Evolutionary conservation across 2,888 invertebrate genomes (phyloP).

Genomic region (Macaria notata): DNA sequence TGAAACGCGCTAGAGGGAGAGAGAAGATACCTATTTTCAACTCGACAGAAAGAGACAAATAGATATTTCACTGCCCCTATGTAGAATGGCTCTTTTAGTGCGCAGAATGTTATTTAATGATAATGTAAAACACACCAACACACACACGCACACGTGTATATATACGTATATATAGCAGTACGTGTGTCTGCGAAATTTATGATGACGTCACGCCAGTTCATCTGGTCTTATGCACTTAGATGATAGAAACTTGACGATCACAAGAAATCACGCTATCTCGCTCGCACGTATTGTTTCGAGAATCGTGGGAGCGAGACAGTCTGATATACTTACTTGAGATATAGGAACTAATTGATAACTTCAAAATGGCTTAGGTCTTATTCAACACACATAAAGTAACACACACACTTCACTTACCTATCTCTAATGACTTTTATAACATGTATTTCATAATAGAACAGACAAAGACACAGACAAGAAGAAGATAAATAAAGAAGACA

Average conservation of each 20-base stretch:
- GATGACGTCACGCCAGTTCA: slow-evolving; percentile 36
- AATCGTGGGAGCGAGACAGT: not conserved
- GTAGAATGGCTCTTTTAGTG: slow-evolving; percentile 32
- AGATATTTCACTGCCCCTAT: slow-evolving; percentile 13
- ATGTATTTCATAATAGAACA: not conserved
- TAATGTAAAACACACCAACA: slow-evolving; percentile 53
- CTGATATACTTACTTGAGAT: not conserved
- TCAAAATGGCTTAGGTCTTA: too few relatives aligned
- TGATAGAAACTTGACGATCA: slow-evolving; percentile 1
- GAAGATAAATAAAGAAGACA: not conserved
- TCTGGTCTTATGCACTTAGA: slow-evolving; percentile 30
- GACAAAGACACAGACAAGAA: not conserved
- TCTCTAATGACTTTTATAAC: not conserved
- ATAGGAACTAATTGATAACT: not conserved
- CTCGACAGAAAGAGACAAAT: slow-evolving; percentile 19
- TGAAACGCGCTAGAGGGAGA: slow-evolving; percentile 24
- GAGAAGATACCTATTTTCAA: slow-evolving; percentile 17
- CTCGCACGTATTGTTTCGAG: not conserved
- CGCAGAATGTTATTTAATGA: slow-evolving; percentile 34
- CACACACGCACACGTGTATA: slow-evolving; percentile 70
- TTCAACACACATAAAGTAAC: slow-evolving; percentile 6
- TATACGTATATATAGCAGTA: slow-evolving; percentile 34
- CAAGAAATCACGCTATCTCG: slow-evolving; percentile 8
- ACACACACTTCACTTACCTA: slow-evolving; percentile 2
- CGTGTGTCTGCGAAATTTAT: slow-evolving; percentile 65